Percentiles rank a stretch among this genome's conserved stretches.
Conservation (phyloP, 2,113 vertebrate genomes). For the Oxyruncus cristatus region DNA sequence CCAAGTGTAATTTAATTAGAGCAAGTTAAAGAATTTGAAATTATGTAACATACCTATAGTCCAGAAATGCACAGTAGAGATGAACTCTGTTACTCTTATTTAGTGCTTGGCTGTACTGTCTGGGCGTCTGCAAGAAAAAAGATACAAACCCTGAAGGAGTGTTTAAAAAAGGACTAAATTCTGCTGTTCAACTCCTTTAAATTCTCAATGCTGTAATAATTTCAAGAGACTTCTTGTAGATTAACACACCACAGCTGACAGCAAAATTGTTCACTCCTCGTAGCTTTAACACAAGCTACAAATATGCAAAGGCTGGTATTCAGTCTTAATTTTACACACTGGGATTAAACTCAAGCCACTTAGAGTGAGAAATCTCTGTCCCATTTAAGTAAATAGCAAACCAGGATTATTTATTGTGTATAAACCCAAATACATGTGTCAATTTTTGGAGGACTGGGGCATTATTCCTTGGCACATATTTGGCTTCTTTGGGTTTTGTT, state of each 20-base stretch:
- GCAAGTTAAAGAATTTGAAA: background rate
- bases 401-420: background rate
- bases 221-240: background rate
- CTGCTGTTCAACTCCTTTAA: background rate
- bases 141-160: background rate
- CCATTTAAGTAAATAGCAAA: background rate
- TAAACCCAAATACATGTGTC: background rate
- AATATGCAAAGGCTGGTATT: background rate
- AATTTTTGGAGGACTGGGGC: background rate
- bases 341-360: background rate
- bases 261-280: background rate
- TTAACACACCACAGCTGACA: background rate
- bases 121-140: slow-evolving; percentile 76
- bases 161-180: background rate
- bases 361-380: background rate
- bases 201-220: background rate
- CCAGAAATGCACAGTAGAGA: slow-evolving; percentile 92
- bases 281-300: background rate
- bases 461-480: background rate
- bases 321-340: background rate
- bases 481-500: background rate
- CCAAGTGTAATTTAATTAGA: background rate
- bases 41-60: slow-evolving; percentile 84
- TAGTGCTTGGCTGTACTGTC: slow-evolving; percentile 77
- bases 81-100: slow-evolving; percentile 84